phyloP scores from a whole-genome alignment of 2,888 invertebrate genomes.

The Listrodromus nycthemerus region DNA sequence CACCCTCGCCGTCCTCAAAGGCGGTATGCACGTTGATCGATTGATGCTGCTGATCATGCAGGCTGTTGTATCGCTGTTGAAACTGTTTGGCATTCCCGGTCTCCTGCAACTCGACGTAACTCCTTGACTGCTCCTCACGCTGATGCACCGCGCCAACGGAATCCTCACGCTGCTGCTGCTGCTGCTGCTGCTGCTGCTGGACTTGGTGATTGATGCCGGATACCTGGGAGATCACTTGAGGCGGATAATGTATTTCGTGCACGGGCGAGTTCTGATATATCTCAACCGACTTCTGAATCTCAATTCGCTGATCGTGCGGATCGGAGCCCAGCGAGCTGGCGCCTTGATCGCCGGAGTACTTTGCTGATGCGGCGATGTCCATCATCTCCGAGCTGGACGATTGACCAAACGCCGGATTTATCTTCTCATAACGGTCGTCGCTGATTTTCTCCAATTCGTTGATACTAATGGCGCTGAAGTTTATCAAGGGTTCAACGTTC shows the following conservation, averaged over 20 bases:
- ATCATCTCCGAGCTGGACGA: not conserved
- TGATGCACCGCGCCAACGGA: constrained; percentile 45
- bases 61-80: constrained; percentile 42
- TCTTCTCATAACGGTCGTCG: constrained; percentile 60
- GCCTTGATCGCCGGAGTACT: constrained; percentile 22
- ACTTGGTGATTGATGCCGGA: constrained; percentile 71
- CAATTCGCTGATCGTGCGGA: constrained; percentile 71
- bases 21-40: constrained; percentile 53
- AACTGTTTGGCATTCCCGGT: constrained; percentile 65
- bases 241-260: constrained; percentile 81
- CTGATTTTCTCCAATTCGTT: constrained; percentile 66
- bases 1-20: constrained; percentile 48
- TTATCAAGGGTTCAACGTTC: constrained; percentile 48
- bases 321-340: not conserved
- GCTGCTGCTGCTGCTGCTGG: constrained; percentile 34
- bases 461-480: constrained; percentile 62
- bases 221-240: constrained; percentile 72
- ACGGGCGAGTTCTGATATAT: constrained; percentile 80
- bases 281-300: constrained; percentile 82
- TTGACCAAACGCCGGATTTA: constrained; percentile 66
- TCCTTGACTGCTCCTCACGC: constrained; percentile 54
- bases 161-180: constrained; percentile 24
- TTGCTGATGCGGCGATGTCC: constrained; percentile 44
- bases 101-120: constrained; percentile 61
- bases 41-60: constrained; percentile 49